Conservation (phyloP, 2,113 vertebrate species). For the Mixornis gularis region DNA sequence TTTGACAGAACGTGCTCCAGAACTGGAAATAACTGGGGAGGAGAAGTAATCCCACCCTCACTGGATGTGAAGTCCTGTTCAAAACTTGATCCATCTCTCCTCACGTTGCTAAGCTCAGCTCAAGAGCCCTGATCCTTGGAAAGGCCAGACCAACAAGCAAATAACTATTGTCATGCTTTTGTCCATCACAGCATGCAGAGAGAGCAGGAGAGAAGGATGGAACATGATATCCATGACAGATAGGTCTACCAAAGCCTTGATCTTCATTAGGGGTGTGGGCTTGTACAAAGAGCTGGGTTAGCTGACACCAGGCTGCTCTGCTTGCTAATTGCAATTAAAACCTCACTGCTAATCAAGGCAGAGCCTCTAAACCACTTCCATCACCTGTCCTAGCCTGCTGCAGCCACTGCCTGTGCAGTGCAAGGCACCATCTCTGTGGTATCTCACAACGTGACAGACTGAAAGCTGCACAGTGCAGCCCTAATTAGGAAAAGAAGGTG, state of each 20-base stretch:
- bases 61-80: background rate
- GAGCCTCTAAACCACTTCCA: background rate
- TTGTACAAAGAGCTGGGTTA: background rate
- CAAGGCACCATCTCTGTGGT: background rate
- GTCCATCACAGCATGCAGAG: background rate
- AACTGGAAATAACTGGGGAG: background rate
- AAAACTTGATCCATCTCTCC: background rate
- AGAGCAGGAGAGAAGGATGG: background rate
- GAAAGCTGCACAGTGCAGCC: background rate
- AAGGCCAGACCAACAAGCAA: background rate
- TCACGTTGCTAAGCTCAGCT: accelerated
- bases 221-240: background rate
- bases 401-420: background rate
- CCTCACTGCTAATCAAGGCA: background rate
- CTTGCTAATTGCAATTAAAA: background rate
- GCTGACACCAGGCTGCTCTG: background rate
- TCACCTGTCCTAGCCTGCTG: background rate
- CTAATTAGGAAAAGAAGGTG: background rate
- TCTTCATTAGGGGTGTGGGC: background rate
- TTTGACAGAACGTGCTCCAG: background rate
- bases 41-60: background rate
- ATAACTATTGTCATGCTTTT: background rate
- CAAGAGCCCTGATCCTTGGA: background rate
- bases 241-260: background rate
- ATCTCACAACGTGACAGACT: background rate